Percentiles rank a stretch among this genome's conserved stretches.
Conservation (phyloP, 2,888 invertebrate species). For the Aradus depressus region DNA sequence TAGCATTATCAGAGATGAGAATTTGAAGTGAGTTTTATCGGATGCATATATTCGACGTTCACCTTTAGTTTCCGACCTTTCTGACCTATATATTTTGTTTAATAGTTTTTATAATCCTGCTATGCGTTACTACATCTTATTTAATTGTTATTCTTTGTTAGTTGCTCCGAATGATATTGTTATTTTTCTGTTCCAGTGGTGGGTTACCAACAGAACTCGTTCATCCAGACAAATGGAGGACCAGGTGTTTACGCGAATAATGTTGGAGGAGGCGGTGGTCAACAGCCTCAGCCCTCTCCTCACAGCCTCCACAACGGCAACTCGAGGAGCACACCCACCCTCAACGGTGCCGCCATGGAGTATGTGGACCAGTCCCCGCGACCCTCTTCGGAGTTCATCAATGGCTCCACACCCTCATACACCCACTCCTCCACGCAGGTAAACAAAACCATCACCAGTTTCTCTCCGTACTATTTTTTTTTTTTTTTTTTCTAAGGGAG, state of each 20-base stretch:
- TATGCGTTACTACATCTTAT: background rate
- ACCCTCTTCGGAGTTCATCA: constrained; percentile 41
- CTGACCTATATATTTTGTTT: too few species aligned
- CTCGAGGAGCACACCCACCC: constrained; percentile 26
- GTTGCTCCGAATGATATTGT: too few species aligned
- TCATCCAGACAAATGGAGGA: constrained; percentile 31
- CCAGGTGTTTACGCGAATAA: too few species aligned
- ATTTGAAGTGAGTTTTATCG: too few species aligned
- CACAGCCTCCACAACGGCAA: constrained; percentile 30
- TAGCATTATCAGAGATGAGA: too few species aligned
- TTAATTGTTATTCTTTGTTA: background rate
- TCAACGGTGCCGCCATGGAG: constrained; percentile 31
- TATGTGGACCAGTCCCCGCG: constrained; percentile 36
- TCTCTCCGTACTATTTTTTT: too few species aligned
- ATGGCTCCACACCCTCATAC: constrained; percentile 38
- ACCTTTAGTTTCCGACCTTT: constrained; percentile 11
- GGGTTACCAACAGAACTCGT: constrained; percentile 30
- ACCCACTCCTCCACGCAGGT: constrained; percentile 27
- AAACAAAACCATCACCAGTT: too few species aligned
- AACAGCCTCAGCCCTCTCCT: constrained; percentile 31
- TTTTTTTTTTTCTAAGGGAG: too few species aligned
- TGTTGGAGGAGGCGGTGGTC: constrained; percentile 22
- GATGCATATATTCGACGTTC: too few species aligned
- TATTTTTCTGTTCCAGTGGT: constrained; percentile 17
- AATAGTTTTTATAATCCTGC: too few species aligned